Base-by-base conservation (phyloP, 2,113 vertebrate genomes). In the Ictidomys tridecemlineatus region DNA sequence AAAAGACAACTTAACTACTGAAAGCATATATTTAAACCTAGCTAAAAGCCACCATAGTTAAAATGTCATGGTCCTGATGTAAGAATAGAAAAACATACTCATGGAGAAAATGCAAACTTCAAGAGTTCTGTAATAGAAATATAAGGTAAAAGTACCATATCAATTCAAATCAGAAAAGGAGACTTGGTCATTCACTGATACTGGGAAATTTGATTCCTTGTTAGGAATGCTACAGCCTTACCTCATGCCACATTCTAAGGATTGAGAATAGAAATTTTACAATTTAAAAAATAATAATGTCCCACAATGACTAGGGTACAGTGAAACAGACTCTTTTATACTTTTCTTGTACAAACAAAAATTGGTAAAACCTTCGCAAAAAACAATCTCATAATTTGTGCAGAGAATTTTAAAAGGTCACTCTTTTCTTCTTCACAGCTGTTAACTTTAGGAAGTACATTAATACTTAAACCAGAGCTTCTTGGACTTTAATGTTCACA, bases 381-480 rank as follows among this genome's bases (percentile, higher is more conserved):
- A 5, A 67, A 17, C 4, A 90, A 32, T 56, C n/a, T 74, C 39
- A 12, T 79, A 92, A 87, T 32, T 39, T 91, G 48, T 91, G 24
- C 28, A 73, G 87, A 77, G 45, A 78, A 85, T 20, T 85, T 89
- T 48, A 48, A 83, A 85, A 92, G n/a, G 61, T 34, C 2, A 37
- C 18, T 51, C 13, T 9, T 76, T 69, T 83, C 83, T 77, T 82
- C 51, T 85, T 88, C 14, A 37, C 11, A 82, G 24, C 72, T 82
- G n/a, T 91, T 79, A 56, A 89, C 13, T 77, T 87, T 39, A 88
- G 12, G 12, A 88, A 93, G 32, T 76, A 83, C 89, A 88, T 48
- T 94, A 92, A 28, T 69, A 51, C 3, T 85, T 82, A 93, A 61
- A 32, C 8, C 32, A 34, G 26, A 63, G 17, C 2, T 86, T 37